Base-by-base conservation (phyloP, 2,888 invertebrate species). In the Meandrusa payeni region DNA sequence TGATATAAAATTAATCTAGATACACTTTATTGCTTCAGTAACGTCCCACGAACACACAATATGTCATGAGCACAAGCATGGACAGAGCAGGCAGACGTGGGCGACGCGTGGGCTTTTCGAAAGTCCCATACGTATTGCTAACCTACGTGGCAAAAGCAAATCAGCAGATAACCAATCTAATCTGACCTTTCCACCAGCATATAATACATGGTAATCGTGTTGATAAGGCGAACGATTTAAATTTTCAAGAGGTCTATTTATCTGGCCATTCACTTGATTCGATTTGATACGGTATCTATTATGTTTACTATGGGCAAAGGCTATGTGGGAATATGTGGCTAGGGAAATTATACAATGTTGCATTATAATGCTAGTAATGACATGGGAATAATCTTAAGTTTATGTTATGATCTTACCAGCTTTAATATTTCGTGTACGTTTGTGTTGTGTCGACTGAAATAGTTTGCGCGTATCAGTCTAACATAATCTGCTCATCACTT, bases 111-210 rank as follows among this genome's bases (percentile, higher is more conserved):
- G 86, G 86, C 64, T 77, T 40, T 65, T 62, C 56, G 75, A 75
- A 74, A 81, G 74, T 76, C 74, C 70, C 69, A 71, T 75, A 78
- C 77, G 74, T 75, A 82, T 79, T 78, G 72, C 78, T 68, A 68
- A 51, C 44, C 51, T 46, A 73, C 73, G 56, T 65, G 57, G 66
- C 67, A 62, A 70, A 64, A 62, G 67, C 67, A 62, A 72, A 73
- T 69, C 67, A 59, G 57, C 61, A 50, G 55, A 48, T 56, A 56
- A 47, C 82, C 73, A 76, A 56, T 51, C 51, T 63, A 51, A 31
- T 41, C 20, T 52, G 72, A 64, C 48, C 73, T 41, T 13, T 47
- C 17, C 32, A 47, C 47, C 39, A 44, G 45, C 48, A 23, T 32
- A 22, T 47, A 47, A 47, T 32, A 38, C 29, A 41, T 47, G 46